A percentile compares a stretch with the other conserved stretches of the same genome.
phyloP scores from a whole-genome alignment of 2,888 invertebrate genomes.

The Plutella xylostella region DNA sequence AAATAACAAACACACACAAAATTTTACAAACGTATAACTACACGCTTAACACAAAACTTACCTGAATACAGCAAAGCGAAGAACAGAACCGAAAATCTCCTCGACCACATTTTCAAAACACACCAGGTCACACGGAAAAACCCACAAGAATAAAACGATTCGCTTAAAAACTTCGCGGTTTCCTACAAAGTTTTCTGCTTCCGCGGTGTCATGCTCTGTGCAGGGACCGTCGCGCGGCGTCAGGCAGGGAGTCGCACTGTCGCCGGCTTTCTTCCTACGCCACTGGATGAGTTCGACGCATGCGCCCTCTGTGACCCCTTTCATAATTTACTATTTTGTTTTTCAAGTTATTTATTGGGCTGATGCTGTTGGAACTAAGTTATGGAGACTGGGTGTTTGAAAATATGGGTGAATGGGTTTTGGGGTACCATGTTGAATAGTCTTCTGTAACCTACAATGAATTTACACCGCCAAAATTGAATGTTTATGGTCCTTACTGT shows the following conservation, averaged over 20 bases:
- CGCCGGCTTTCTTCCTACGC: constrained; percentile 26
- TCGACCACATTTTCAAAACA: constrained; percentile 45
- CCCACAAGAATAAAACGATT: neutral
- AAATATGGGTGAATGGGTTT: too few species aligned
- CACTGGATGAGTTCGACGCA: constrained; percentile 42
- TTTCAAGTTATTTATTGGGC: too few species aligned
- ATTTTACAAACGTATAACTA: too few species aligned
- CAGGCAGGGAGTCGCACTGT: constrained; percentile 34
- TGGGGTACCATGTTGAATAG: too few species aligned
- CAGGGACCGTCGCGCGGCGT: too few species aligned
- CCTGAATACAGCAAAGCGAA: constrained; percentile 37
- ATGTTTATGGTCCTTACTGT: too few species aligned
- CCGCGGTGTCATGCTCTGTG: neutral
- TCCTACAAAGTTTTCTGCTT: constrained; percentile 6
- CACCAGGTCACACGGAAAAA: constrained; percentile 21
- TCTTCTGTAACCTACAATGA: too few species aligned
- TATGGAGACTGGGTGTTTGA: too few species aligned
- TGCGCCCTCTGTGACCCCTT: constrained; percentile 30
- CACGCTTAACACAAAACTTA: constrained; percentile 25
- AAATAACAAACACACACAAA: too few species aligned
- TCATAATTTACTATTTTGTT: constrained; percentile 19
- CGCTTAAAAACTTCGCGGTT: neutral
- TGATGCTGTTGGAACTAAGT: too few species aligned
- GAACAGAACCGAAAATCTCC: constrained; percentile 30
- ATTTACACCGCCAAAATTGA: too few species aligned